phyloP scores from a whole-genome alignment of 2,113 vertebrate genomes.

The Cariama cristata region DNA sequence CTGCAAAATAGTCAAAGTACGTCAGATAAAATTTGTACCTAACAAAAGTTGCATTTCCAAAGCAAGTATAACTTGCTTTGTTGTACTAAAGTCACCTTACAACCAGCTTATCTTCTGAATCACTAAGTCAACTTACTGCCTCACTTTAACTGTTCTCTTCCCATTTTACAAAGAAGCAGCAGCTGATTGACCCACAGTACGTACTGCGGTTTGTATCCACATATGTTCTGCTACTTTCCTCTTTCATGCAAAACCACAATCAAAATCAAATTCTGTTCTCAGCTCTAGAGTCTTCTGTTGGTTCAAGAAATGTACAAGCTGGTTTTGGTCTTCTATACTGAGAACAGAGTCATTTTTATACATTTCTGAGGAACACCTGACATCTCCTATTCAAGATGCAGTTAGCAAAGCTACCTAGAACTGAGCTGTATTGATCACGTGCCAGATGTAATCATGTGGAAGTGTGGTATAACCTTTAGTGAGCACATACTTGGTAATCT shows the following conservation, averaged over 20 bases:
- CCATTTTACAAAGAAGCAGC: not conserved
- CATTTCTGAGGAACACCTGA: not conserved
- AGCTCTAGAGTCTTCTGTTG: not conserved
- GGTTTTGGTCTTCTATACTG: not conserved
- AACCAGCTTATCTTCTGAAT: not conserved
- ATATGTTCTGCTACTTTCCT: not conserved
- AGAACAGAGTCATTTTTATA: not conserved
- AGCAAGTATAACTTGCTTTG: not conserved
- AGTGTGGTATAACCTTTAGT: accelerated
- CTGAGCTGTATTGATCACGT: accelerated
- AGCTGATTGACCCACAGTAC: not conserved
- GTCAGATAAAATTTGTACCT: not conserved
- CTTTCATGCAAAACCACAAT: not conserved
- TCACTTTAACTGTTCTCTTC: not conserved
- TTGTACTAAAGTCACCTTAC: not conserved
- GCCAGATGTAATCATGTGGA: not conserved
- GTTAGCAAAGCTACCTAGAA: not conserved
- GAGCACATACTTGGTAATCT: not conserved
- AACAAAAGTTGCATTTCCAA: not conserved
- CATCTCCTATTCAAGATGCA: not conserved
- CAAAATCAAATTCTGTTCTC: not conserved
- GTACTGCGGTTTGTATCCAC: not conserved
- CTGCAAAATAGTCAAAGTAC: not conserved
- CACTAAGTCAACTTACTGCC: not conserved
- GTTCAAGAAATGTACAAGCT: not conserved